phyloP scores from a whole-genome alignment of 2,888 invertebrate species.

The Pachydiplax longipennis region DNA sequence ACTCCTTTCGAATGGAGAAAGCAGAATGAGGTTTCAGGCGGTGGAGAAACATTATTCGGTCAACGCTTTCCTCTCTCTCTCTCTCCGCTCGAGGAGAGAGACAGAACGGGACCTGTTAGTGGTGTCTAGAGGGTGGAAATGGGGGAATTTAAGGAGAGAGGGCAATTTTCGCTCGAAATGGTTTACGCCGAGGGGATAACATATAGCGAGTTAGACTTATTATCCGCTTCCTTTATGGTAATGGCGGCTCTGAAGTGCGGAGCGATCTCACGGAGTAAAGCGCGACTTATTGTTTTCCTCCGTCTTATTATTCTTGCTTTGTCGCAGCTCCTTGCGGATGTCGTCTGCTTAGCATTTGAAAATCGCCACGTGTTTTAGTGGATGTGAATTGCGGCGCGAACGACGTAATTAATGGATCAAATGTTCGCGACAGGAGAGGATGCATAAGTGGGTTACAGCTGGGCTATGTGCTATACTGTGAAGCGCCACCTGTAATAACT shows the following conservation, averaged over 20 bases:
- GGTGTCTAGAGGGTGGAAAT: neutral
- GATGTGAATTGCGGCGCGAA: too few species aligned
- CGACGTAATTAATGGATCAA: too few species aligned
- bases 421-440: too few species aligned
- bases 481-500: too few species aligned
- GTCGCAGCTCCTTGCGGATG: too few species aligned
- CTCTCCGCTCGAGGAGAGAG: neutral
- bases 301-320: neutral
- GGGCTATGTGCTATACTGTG: too few species aligned
- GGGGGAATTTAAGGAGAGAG: neutral
- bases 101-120: neutral
- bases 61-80: neutral
- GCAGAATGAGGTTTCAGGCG: neutral
- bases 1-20: neutral
- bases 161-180: neutral
- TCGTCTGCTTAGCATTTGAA: too few species aligned
- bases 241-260: neutral
- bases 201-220: neutral
- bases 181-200: neutral
- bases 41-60: conserved; percentile 6
- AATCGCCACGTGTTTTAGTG: too few species aligned
- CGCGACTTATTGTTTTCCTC: neutral
- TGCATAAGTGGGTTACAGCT: too few species aligned
- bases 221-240: neutral
- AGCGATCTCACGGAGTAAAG: neutral